Percentiles rank a stretch among this genome's conserved stretches.
These are phyloP conservation scores for Coenonympha arcania DNA, from an alignment of 2,888 invertebrate genomes.

Conservation along the genomic window DNA sequence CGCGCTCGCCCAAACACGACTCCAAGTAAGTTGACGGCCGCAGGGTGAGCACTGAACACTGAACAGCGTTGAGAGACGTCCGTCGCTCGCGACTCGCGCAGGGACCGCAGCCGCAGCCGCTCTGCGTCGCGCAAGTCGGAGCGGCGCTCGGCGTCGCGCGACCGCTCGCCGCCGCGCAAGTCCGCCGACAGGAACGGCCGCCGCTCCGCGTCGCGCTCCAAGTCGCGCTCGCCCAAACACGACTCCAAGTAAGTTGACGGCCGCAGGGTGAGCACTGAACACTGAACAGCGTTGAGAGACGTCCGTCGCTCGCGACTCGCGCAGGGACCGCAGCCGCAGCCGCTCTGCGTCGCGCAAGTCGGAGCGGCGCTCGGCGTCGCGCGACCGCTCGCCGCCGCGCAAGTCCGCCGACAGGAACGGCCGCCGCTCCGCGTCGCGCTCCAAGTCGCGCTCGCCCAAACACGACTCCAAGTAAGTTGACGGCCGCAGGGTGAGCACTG, in stretches of 20 bases:
- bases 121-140: conserved; percentile 27
- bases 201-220: conserved; percentile 48
- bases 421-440: conserved; percentile 42
- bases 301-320: conserved; percentile 33
- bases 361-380: conserved; percentile 9
- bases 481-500: no score
- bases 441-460: conserved; percentile 71
- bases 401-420: conserved; percentile 40
- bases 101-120: conserved; percentile 56
- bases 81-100: conserved; percentile 37
- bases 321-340: conserved; percentile 60
- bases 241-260: conserved; percentile 54
- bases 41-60: background rate
- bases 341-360: conserved; percentile 27
- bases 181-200: conserved; percentile 39
- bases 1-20: conserved; percentile 61
- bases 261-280: no score
- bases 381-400: conserved; percentile 31
- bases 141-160: conserved; percentile 17
- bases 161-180: conserved; percentile 33
- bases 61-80: no score
- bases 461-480: conserved; percentile 50
- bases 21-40: conserved; percentile 46
- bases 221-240: conserved; percentile 67
- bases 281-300: no score